Conservation (phyloP, 2,888 invertebrate genomes). For the Parnassius glacialis region DNA sequence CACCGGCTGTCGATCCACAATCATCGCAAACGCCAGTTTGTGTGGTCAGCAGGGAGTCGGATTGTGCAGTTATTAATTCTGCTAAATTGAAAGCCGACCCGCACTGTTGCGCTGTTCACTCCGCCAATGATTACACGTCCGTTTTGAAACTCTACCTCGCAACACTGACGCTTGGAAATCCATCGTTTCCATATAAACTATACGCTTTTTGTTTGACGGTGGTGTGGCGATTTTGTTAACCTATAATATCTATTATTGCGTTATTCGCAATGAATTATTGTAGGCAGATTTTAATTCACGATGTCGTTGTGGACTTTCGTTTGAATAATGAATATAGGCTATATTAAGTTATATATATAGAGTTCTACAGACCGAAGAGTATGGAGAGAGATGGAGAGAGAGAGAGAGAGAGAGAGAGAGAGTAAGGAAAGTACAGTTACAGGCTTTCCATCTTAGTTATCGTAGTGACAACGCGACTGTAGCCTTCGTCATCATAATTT, state of each 20-base stretch:
- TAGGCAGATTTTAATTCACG: too few species aligned
- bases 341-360: too few species aligned
- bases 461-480: too few species aligned
- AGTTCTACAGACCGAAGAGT: too few species aligned
- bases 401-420: too few species aligned
- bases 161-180: constrained; percentile 31
- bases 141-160: constrained; percentile 33
- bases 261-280: neutral
- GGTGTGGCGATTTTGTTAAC: neutral
- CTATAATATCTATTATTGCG: neutral
- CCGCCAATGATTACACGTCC: constrained; percentile 36
- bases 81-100: constrained; percentile 63
- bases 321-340: too few species aligned
- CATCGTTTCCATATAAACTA: constrained; percentile 15
- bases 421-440: too few species aligned
- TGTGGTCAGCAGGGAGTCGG: constrained; percentile 38
- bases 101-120: constrained; percentile 39
- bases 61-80: constrained; percentile 63
- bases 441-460: too few species aligned
- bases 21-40: constrained; percentile 30
- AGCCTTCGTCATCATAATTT: too few species aligned
- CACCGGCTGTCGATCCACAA: constrained; percentile 31
- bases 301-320: too few species aligned
- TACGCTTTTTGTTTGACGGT: constrained; percentile 6
- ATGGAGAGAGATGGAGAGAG: too few species aligned